phyloP scores from a whole-genome alignment of 2,113 vertebrate genomes.

The Kryptolebias marmoratus region DNA sequence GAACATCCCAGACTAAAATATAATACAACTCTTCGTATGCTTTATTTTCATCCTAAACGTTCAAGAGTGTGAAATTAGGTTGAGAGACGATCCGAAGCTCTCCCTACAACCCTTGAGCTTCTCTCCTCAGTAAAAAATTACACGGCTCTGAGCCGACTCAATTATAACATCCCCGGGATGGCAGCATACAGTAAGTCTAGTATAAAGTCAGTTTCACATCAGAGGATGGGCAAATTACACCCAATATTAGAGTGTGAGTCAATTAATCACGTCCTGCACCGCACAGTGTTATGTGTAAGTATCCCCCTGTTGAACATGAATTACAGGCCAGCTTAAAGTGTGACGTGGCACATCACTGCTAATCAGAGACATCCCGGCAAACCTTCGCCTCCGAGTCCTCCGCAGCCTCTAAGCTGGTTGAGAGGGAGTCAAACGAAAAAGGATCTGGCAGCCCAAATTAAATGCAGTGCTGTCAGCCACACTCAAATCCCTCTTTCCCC shows the following conservation, averaged over 20 bases:
- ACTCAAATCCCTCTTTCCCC: conserved; percentile 71
- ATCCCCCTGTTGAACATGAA: conserved; percentile 83
- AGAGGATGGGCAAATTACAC: conserved; percentile 79
- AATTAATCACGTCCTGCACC: conserved; percentile 79
- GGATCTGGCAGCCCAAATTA: conserved; percentile 83
- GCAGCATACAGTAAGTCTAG: conserved; percentile 75
- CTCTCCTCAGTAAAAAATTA: conserved; percentile 49
- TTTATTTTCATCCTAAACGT: conserved; percentile 3
- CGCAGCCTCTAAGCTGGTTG: conserved; percentile 77
- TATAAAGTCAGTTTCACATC: conserved; percentile 79
- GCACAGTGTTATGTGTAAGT: conserved; percentile 80
- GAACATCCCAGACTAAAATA: not conserved
- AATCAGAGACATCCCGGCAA: conserved; percentile 79
- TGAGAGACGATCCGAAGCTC: conserved; percentile 38
- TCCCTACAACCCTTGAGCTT: conserved; percentile 36
- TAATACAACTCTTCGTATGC: not conserved
- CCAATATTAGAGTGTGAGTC: conserved; percentile 79
- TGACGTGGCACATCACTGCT: conserved; percentile 76
- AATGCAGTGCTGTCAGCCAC: conserved; percentile 77
- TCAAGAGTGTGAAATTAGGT: conserved; percentile 13
- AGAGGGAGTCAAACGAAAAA: conserved; percentile 80
- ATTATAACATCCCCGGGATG: conserved; percentile 66
- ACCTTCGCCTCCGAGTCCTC: conserved; percentile 74
- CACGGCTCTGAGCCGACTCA: conserved; percentile 57
- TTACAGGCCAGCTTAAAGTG: conserved; percentile 79